A percentile compares a stretch with the other conserved stretches of the same genome.
Evolutionary conservation across 2,797 vertebrate genomes (phyloP).

Genomic region (Loris lydekkerianus): DNA sequence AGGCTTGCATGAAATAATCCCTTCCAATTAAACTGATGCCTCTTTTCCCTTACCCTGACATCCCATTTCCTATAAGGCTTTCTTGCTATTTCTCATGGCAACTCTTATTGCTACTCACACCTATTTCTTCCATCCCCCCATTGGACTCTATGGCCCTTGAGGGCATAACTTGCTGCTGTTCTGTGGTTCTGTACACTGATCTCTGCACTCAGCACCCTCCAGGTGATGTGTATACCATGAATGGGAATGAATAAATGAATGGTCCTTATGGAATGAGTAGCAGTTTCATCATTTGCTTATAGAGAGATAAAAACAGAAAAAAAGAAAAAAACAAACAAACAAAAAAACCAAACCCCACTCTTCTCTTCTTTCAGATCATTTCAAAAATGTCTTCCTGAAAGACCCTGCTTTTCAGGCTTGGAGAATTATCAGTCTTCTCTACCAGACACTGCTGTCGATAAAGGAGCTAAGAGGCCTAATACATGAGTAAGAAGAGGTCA

Average conservation of each 20-base stretch:
- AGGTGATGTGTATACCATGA: neutral
- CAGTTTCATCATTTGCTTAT: neutral
- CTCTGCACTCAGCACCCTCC: neutral
- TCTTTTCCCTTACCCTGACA: neutral
- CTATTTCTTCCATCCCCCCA: neutral
- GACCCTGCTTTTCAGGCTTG: neutral
- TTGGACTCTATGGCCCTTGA: neutral
- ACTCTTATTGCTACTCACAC: neutral
- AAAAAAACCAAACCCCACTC: neutral
- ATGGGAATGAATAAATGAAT: neutral
- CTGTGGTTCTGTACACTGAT: neutral
- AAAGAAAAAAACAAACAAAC: no score
- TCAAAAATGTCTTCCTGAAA: constrained; percentile 15
- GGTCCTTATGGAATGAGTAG: neutral
- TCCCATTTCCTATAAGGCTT: neutral
- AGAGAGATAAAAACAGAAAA: neutral
- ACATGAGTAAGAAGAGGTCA: neutral
- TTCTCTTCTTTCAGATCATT: neutral
- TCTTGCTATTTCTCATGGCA: neutral
- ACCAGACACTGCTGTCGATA: neutral
- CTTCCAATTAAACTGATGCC: constrained; percentile 47
- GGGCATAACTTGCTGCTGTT: neutral
- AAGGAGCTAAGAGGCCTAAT: neutral
- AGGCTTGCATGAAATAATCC: constrained; percentile 55
- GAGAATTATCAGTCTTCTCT: neutral